Base-by-base conservation (phyloP, 1,140 invertebrate genomes). In the Drosophila teissieri region DNA sequence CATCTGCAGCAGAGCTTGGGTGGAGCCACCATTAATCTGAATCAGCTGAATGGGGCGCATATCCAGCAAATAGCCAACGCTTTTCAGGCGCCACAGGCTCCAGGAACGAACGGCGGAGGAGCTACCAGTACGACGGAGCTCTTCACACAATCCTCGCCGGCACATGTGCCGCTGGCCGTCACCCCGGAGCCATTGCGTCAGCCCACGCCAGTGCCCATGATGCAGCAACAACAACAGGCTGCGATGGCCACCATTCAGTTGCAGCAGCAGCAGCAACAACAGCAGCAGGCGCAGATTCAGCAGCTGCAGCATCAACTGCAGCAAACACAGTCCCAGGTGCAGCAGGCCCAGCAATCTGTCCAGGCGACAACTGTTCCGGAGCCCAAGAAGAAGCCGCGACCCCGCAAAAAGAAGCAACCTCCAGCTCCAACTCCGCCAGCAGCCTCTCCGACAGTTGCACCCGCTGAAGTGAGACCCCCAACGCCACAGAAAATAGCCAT, bases 21-120 rank as follows among this genome's bases (percentile, higher is more conserved):
- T 44, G 85, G 84, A 12, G 79, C 91, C n/a, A 81, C 90, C 46
- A 92, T 92, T 10, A 92, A 92, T 58, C 76, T 92, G 19, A 92
- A 92, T 63, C 91, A 92, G 54, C 39, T 92, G 37, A 92, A 57
- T 58, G 81, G 89, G 5, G 85, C 91, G 1, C 91, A 91, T 40
- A 65, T 92, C 45, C 91, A 92, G 60, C 91, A 92, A 54, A 85
- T 92, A 46, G 81, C 91, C 14, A 82, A 80, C 2, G 91, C 92
- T 17, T 92, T 92, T 37, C 92, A 92, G 61, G 76, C 84, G 22
- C 90, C 92, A 2, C 89, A 86, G 39, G 77, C 91, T 3, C 79
- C 83, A 1, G 73, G 39, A 40, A 36, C 45, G 24, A 70, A n/a
- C 40, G 11, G 22, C 6, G 24, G 37, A 3, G 45, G 48, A 2